These are phyloP conservation scores for Myathropa florea DNA, from an alignment of 2,888 invertebrate genomes.

Conservation along the genomic window DNA sequence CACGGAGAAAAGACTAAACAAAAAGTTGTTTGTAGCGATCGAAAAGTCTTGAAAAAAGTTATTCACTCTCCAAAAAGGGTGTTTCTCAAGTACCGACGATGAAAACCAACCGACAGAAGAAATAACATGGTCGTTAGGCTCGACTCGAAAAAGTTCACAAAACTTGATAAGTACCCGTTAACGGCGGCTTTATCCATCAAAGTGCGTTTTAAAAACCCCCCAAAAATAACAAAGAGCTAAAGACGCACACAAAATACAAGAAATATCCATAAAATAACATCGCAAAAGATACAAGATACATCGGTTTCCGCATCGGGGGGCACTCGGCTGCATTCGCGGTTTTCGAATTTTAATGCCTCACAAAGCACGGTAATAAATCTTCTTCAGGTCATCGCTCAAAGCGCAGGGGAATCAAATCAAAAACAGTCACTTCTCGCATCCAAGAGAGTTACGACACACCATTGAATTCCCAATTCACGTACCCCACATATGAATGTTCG, in stretches of 20 bases:
- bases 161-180: neutral
- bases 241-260: too few species aligned
- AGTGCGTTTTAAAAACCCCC: neutral
- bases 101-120: too few species aligned
- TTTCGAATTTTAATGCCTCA: neutral
- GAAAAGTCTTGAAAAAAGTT: too few species aligned
- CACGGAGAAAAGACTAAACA: too few species aligned
- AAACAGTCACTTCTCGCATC: slow-evolving; percentile 15
- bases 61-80: too few species aligned
- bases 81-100: too few species aligned
- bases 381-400: slow-evolving; percentile 51
- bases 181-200: neutral
- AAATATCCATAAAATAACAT: neutral
- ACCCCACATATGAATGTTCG: neutral
- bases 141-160: neutral
- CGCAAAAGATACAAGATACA: neutral
- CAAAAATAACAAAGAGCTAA: neutral
- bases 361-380: slow-evolving; percentile 44
- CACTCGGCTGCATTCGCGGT: neutral
- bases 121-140: too few species aligned
- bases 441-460: neutral
- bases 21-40: too few species aligned
- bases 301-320: neutral
- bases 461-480: neutral
- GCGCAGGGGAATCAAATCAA: slow-evolving; percentile 50